Base-by-base conservation (phyloP, 2,797 vertebrate species). In the Oreonectes daqikongensis region DNA sequence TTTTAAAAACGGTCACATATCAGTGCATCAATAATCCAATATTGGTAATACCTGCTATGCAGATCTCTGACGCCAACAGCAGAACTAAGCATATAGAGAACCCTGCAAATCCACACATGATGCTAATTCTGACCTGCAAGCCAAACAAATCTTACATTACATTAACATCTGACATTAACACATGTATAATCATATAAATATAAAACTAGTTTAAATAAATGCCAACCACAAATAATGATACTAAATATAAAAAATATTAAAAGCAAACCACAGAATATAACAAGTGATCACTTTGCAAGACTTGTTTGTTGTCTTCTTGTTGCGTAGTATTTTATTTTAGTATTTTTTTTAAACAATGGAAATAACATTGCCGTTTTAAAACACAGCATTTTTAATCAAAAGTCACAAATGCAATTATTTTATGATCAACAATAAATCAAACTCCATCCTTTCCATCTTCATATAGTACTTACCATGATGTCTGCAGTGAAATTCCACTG, bases 31-130 rank as follows among this genome's bases (percentile, higher is more conserved):
- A 46, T 22, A 46, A 65, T 61, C 6, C 35, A 28, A 67, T 17
- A 50, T 11, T 26, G 53, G 55, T 26, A 63, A 78, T 91, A 94
- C 92, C 90, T 89, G 90, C 86, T 79, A 84, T 67, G 73, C 88
- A 90, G 26, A 78, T 63, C 42, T 83, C 83, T 42, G 83, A 60
- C 26, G 84, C 52, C 77, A 93, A 70, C 72, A 91, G 61, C 17
- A 82, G 83, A 69, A 80, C 48, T 15, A 80, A 69, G 66, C 87
- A 79, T 8, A 89, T 9, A 61, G 86, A 82, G 66, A 87, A 80
- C 46, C 46, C 82, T 35, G 83, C 71, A 40, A 84, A 57, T 81
- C 86, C 83, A 75, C 20, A 86, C 82, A 82, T 72, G 77, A 8
- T 82, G 68, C 73, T 78, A 38, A 75, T 75, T 61, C 63, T 53